phyloP scores from a whole-genome alignment of 2,797 vertebrate species.

The Pseudopleuronectes americanus region DNA sequence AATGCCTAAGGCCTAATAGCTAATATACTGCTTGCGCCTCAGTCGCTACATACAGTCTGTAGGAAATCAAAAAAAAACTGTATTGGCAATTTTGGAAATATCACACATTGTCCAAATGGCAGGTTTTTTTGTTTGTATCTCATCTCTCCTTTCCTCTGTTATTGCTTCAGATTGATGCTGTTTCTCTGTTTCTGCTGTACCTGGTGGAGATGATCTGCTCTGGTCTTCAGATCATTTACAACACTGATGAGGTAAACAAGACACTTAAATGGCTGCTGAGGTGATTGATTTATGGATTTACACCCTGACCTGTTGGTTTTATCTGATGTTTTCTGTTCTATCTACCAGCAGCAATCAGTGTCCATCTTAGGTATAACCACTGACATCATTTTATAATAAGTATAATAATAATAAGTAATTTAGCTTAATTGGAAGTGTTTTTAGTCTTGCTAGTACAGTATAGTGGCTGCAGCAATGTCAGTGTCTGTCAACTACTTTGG shows the following conservation, averaged over 20 bases:
- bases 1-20: slow-evolving; percentile 9
- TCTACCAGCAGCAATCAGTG: slow-evolving; percentile 14
- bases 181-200: slow-evolving; percentile 94
- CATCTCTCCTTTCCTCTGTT: slow-evolving; percentile 21
- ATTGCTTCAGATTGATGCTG: slow-evolving; percentile 87
- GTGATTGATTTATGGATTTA: slow-evolving; percentile 36
- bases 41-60: not conserved
- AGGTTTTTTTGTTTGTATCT: slow-evolving; percentile 2
- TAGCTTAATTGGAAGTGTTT: too few relatives aligned
- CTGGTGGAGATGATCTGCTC: slow-evolving; percentile 98
- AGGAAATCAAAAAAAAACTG: slow-evolving; percentile 14
- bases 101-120: slow-evolving; percentile 16
- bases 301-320: slow-evolving; percentile 6
- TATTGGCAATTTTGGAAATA: slow-evolving; percentile 34
- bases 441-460: too few relatives aligned
- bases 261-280: slow-evolving; percentile 14
- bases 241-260: slow-evolving; percentile 94
- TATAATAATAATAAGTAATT: too few relatives aligned
- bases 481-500: too few relatives aligned
- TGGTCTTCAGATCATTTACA: slow-evolving; percentile 97
- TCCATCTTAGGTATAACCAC: not conserved
- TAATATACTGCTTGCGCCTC: slow-evolving; percentile 4
- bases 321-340: slow-evolving; percentile 20
- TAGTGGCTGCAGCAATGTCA: too few relatives aligned
- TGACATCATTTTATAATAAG: not conserved